These are phyloP conservation scores for Plecotus auritus DNA, from an alignment of 2,113 vertebrate species.

Conservation along the genomic window DNA sequence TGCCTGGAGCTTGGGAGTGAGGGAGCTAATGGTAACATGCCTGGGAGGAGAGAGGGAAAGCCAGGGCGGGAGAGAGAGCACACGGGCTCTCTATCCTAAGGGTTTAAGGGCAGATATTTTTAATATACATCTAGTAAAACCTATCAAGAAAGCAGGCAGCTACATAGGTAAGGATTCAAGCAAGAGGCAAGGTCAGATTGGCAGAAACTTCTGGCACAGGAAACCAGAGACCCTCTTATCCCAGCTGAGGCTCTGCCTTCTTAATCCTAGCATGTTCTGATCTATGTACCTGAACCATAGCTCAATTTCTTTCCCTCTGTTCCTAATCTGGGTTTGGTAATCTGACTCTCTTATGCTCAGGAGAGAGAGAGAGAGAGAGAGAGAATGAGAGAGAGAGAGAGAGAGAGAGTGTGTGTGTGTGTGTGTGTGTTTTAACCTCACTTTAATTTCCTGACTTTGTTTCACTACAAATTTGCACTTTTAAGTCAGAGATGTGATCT, in stretches of 20 bases:
- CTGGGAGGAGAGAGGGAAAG: no score
- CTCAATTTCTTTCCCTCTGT: fast-evolving
- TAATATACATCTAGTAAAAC: not conserved
- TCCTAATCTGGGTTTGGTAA: not conserved
- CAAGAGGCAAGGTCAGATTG: not conserved
- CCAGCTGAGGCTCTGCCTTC: not conserved
- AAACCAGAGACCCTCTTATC: not conserved
- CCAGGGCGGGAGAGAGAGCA: no score
- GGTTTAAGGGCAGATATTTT: not conserved
- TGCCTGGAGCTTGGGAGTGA: no score
- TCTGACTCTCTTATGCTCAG: not conserved
- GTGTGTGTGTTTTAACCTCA: not conserved
- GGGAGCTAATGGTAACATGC: no score
- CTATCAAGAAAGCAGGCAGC: not conserved
- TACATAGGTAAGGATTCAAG: not conserved
- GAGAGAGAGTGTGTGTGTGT: no score
- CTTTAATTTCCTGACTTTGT: not conserved
- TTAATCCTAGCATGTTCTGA: not conserved
- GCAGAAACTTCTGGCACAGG: not conserved
- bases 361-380: no score
- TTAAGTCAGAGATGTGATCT: not conserved
- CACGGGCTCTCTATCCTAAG: no score
- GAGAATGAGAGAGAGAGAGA: no score
- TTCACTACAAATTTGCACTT: not conserved
- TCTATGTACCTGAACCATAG: fast-evolving